phyloP scores from a whole-genome alignment of 2,113 vertebrate species.

The Phalacrocorax brasilianus region DNA sequence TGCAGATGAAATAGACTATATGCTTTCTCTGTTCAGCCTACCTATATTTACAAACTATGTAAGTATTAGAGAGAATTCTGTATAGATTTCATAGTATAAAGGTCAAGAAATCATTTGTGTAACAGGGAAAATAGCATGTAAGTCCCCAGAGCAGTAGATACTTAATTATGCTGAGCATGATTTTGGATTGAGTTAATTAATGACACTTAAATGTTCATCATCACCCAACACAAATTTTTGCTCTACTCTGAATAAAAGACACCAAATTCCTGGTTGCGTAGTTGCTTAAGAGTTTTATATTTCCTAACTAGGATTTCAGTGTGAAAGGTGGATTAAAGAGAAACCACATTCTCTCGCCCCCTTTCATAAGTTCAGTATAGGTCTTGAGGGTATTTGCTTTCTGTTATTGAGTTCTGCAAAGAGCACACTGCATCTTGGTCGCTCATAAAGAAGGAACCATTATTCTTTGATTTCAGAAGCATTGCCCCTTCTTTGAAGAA shows the following conservation, averaged over 20 bases:
- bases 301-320: neutral
- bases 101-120: neutral
- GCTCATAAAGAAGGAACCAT: neutral
- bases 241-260: neutral
- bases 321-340: neutral
- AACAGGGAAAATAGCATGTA: neutral
- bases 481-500: neutral
- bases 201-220: neutral
- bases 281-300: neutral
- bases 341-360: neutral
- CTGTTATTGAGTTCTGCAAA: neutral
- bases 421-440: neutral
- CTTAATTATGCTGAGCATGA: neutral
- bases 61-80: neutral
- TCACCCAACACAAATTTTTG: fast-evolving
- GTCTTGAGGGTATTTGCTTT: neutral
- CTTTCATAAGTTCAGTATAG: neutral
- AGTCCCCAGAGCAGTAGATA: neutral
- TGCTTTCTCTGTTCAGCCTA: neutral
- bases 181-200: neutral
- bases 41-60: neutral
- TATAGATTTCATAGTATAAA: neutral
- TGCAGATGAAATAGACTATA: neutral
- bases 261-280: neutral
- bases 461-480: neutral